Conservation (phyloP, 2,113 vertebrate genomes). For the Electrona antarctica region DNA sequence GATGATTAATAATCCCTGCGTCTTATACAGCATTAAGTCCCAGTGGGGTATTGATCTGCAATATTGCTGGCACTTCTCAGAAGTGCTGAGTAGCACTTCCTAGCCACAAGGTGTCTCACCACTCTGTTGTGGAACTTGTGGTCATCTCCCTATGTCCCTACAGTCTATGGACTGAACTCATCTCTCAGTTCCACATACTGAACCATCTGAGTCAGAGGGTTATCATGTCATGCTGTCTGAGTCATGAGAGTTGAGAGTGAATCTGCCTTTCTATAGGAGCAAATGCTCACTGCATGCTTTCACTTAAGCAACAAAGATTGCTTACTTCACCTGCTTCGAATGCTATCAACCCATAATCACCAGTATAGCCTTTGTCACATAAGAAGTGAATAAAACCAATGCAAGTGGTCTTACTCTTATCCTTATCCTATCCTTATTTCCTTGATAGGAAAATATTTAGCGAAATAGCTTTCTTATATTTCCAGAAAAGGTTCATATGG, state of each 20-base stretch:
- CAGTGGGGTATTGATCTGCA: conserved; percentile 54
- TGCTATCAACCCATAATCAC: neutral
- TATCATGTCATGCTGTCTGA: neutral
- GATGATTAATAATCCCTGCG: conserved; percentile 41
- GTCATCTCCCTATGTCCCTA: conserved; percentile 15
- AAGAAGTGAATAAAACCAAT: neutral
- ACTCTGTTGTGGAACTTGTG: conserved; percentile 5
- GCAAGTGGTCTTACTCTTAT: neutral
- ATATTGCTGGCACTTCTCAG: conserved; percentile 43
- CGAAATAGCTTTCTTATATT: too few species aligned
- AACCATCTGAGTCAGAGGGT: neutral
- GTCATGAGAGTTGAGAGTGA: neutral
- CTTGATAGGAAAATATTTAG: neutral
- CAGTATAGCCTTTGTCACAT: neutral
- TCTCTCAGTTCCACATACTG: conserved; percentile 6
- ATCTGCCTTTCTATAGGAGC: neutral
- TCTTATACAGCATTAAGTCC: conserved; percentile 36
- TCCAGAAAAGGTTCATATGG: neutral
- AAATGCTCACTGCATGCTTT: neutral
- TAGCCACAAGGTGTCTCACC: conserved; percentile 69
- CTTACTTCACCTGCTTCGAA: too few species aligned
- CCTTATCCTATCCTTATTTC: neutral
- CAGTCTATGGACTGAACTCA: neutral
- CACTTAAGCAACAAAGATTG: neutral
- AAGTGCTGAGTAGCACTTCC: conserved; percentile 60